Base-by-base conservation (phyloP, 2,888 invertebrate genomes). In the Oeneis ivallda region DNA sequence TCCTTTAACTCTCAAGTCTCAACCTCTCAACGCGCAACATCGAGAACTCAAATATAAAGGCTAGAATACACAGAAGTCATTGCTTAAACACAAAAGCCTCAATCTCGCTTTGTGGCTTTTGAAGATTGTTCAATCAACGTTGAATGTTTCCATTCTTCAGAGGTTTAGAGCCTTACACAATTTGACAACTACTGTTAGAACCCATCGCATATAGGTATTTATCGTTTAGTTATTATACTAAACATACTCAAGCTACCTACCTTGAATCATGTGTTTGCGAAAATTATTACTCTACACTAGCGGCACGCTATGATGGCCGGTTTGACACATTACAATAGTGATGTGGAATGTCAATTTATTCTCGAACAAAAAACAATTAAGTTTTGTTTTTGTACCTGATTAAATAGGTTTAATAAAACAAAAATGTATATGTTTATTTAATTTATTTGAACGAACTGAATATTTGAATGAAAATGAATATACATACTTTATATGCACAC, bases 41-140 rank as follows among this genome's bases (percentile, higher is more conserved):
- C 26, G 26, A 26, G 26, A 45, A 6, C 26, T 50, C 19, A 19
- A 13, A 49, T 13, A 10, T 50, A 26, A 6, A 50, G 13, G 4
- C 17, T 49, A 17, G 19, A 50, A 50, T 50, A 50, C 13, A 62
- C 32, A 45, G 34, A 26, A 47, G 37, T 54, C 17, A 37, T 17
- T 34, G 34, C 53, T 59, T 19, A 13, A 41, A 56, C 56, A 41
- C 39, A 56, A 56, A 19, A 56, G 39, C 56, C 13, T 17, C 56
- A 56, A 56, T 56, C 41, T 19, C 39, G 19, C 13, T 41, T 41
- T 41, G 56, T 56, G 56, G 56, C 56, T 56, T 56, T 56, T 15
- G 8, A 56, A 19, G 56, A 56, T 13, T 17, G 39, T 41, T 56
- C 56, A 56, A 56, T 56, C 56, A 56, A 19, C 41, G 39, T 41